Evolutionary conservation across 2,888 invertebrate species (phyloP).

Genomic region (Calliopum simillimum): DNA sequence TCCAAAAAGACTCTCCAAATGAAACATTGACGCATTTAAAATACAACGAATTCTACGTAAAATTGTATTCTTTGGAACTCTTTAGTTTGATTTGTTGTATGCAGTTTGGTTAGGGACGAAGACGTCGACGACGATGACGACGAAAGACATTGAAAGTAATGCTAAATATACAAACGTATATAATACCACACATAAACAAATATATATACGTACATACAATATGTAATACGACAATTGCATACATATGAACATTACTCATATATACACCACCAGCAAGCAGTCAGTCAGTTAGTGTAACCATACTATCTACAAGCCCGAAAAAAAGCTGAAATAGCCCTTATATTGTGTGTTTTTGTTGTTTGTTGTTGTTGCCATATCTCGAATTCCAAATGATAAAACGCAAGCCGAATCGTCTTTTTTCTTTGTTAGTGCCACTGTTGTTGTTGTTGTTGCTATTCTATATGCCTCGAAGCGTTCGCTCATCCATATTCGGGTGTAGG

Average conservation of each 20-base stretch:
- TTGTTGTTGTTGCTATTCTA: slow-evolving; percentile 10
- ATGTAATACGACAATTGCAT: not conserved
- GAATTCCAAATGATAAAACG: slow-evolving; percentile 23
- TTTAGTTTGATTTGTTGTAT: too few relatives aligned
- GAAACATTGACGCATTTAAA: slow-evolving; percentile 1
- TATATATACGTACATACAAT: not conserved
- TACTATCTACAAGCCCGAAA: not conserved
- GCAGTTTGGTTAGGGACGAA: not conserved
- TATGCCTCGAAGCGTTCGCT: not conserved
- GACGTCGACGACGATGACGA: too few relatives aligned
- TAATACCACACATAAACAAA: not conserved
- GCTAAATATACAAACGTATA: not conserved
- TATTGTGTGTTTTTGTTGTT: slow-evolving; percentile 15
- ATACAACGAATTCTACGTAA: not conserved
- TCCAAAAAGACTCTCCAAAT: not conserved
- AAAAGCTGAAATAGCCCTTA: not conserved
- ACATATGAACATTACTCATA: not conserved
- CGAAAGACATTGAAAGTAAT: not conserved
- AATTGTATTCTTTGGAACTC: not conserved
- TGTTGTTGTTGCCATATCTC: slow-evolving; percentile 9
- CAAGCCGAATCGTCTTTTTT: slow-evolving; percentile 8
- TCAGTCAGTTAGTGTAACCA: not conserved
- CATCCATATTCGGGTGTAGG: slow-evolving; percentile 6
- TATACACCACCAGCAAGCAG: not conserved
- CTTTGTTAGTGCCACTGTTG: not conserved